phyloP scores from a whole-genome alignment of 2,113 vertebrate species.

The Notiomystis cincta region DNA sequence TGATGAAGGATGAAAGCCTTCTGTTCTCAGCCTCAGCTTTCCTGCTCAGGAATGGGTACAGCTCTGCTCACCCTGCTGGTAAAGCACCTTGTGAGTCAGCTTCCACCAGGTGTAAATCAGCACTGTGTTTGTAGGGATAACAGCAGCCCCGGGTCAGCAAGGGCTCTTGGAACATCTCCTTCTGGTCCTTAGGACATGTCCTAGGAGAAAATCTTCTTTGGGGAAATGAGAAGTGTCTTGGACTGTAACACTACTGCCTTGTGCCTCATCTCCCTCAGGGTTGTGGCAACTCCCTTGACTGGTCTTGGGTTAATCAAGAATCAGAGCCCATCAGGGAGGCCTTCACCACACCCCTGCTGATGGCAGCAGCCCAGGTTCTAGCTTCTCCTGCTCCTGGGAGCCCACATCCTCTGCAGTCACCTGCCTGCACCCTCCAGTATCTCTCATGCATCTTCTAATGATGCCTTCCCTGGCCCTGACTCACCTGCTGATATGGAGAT shows the following conservation, averaged over 20 bases:
- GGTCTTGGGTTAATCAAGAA: background rate
- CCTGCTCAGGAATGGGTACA: background rate
- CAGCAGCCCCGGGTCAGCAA: background rate
- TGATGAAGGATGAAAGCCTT: background rate
- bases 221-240: background rate
- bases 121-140: background rate
- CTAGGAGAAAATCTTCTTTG: background rate
- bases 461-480: background rate
- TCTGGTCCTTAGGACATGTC: background rate
- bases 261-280: background rate
- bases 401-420: background rate
- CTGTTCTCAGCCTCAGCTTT: background rate
- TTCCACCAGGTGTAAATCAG: background rate
- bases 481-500: background rate
- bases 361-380: background rate
- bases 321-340: background rate
- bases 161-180: background rate
- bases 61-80: background rate
- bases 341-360: background rate
- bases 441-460: background rate
- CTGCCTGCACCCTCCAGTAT: background rate
- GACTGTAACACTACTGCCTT: no score
- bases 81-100: background rate
- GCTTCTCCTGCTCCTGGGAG: background rate
- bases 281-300: background rate